phyloP scores from a whole-genome alignment of 2,888 invertebrate species.

The Drosophila multiciliata region DNA sequence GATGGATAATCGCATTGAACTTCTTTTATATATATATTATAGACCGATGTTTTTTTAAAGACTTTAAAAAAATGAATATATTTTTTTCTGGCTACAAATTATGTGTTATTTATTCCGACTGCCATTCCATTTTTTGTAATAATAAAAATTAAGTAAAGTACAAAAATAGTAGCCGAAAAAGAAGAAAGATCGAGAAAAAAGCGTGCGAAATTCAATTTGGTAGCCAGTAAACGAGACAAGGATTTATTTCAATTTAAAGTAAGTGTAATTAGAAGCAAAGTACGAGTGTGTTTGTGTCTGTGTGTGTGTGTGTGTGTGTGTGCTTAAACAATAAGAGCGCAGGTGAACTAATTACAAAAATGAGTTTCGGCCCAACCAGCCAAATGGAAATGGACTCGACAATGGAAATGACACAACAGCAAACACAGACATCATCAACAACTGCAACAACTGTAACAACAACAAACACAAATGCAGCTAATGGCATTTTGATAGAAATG shows the following conservation, averaged over 20 bases:
- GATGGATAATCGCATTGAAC: background rate
- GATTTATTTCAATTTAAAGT: background rate
- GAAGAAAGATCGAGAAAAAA: background rate
- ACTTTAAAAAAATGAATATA: background rate
- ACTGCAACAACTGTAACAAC: background rate
- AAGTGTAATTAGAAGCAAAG: slow-evolving; percentile 52
- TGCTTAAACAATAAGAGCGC: slow-evolving; percentile 44
- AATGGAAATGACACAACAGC: background rate
- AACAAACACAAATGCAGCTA: slow-evolving; percentile 29
- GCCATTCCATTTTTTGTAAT: background rate
- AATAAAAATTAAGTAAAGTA: background rate
- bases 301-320: slow-evolving; percentile 4
- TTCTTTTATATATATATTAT: background rate
- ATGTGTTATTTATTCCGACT: background rate
- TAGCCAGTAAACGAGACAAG: background rate
- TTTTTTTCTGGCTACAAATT: background rate
- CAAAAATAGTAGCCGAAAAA: slow-evolving; percentile 32
- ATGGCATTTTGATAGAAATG: slow-evolving; percentile 68
- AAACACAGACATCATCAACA: slow-evolving; percentile 18
- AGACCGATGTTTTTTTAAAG: background rate
- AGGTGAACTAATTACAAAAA: slow-evolving; percentile 60
- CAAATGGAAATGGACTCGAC: slow-evolving; percentile 25
- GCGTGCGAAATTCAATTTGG: slow-evolving; percentile 30
- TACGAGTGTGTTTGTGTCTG: background rate
- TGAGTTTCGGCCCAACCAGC: slow-evolving; percentile 18